phyloP scores from a whole-genome alignment of 1,140 invertebrate species.

The Formica selysi region DNA sequence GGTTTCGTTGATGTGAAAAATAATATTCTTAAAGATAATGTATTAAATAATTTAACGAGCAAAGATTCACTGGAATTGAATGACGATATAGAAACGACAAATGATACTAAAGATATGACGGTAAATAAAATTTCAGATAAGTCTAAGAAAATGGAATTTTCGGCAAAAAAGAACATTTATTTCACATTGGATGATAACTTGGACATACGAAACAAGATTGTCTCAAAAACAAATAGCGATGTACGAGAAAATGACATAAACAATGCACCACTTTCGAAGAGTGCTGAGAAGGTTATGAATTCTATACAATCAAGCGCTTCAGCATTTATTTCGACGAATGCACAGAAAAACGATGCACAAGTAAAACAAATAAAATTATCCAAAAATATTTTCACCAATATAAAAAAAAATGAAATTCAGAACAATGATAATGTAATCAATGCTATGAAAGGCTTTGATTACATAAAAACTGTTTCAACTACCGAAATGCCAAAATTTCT shows the following conservation, averaged over 20 bases:
- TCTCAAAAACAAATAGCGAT: constrained; percentile 5
- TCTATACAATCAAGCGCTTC: neutral
- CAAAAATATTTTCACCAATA: neutral
- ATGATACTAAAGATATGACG: constrained; percentile 15
- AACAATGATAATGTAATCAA: neutral
- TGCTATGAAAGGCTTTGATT: neutral
- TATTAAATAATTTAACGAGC: neutral
- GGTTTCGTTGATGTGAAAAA: neutral
- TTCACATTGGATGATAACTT: neutral
- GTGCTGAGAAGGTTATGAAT: neutral
- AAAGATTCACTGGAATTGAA: neutral
- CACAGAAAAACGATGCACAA: neutral
- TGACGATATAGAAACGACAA: neutral
- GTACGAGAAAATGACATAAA: neutral
- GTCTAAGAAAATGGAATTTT: constrained; percentile 26
- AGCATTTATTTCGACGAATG: neutral
- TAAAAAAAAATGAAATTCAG: neutral
- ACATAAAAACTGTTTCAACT: neutral
- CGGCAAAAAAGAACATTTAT: neutral
- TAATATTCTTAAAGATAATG: neutral
- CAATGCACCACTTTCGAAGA: neutral
- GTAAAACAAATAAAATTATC: neutral
- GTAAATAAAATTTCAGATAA: neutral
- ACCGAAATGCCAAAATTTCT: neutral
- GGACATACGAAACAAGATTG: neutral